phyloP scores from a whole-genome alignment of 23 tunicate genomes.

The Oikopleura albicans region DNA sequence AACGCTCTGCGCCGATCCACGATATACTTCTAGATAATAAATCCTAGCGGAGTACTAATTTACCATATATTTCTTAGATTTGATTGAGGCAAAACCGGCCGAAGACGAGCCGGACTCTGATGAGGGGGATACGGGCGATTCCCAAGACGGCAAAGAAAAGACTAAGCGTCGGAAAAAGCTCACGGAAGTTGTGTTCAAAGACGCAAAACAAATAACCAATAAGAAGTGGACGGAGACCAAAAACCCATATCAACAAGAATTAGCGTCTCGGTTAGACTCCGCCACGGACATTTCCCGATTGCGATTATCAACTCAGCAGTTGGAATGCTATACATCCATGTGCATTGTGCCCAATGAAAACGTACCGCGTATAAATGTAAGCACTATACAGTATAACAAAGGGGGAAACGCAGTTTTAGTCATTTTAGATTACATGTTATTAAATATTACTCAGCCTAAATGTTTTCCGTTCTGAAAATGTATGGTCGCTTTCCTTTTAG shows the following conservation, averaged over 20 bases:
- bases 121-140: not conserved
- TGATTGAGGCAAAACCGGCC: not conserved
- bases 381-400: no score
- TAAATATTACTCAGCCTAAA: no score
- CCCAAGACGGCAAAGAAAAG: not conserved
- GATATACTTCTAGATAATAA: no score
- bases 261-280: not conserved
- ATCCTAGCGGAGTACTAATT: no score
- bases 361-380: no score
- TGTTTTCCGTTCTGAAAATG: no score
- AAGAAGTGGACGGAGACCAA: not conserved
- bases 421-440: no score
- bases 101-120: not conserved
- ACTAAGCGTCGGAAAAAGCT: not conserved
- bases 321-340: not conserved
- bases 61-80: not conserved
- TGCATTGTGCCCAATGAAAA: not conserved
- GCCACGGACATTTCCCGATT: slow-evolving; percentile 7
- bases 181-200: not conserved
- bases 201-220: not conserved
- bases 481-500: no score
- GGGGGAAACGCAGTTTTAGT: no score
- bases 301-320: not conserved
- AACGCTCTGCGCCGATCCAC: no score
- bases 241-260: not conserved